phyloP scores from a whole-genome alignment of 2,113 vertebrate genomes.

The Nipponia nippon region DNA sequence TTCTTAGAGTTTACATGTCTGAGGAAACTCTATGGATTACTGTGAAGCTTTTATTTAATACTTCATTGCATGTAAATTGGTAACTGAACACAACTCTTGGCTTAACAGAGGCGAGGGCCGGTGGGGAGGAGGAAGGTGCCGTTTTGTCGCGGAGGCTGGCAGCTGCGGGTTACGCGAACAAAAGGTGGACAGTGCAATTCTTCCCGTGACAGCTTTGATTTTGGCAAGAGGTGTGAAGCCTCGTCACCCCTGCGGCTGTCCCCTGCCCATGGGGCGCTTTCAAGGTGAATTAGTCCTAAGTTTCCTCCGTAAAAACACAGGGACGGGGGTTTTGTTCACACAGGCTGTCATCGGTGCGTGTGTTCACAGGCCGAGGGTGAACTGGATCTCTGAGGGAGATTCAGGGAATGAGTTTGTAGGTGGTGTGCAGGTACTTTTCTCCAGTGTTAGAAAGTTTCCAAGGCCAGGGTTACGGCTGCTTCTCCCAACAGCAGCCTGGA shows the following conservation, averaged over 20 bases:
- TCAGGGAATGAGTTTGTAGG: background rate
- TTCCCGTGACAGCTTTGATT: background rate
- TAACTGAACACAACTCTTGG: background rate
- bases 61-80: background rate
- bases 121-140: background rate
- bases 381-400: background rate
- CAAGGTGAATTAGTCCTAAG: too few species aligned
- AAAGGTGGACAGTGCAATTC: background rate
- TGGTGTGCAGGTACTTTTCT: background rate
- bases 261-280: background rate
- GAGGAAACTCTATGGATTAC: conserved; percentile 8
- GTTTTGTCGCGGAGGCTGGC: background rate
- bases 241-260: background rate
- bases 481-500: background rate
- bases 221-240: background rate
- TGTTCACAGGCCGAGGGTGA: background rate
- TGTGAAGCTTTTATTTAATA: conserved; percentile 47
- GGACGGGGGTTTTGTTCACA: background rate
- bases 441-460: background rate
- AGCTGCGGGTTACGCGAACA: background rate
- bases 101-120: background rate
- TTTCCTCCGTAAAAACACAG: background rate
- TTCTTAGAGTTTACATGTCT: background rate
- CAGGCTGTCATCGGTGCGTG: rapidly evolving
- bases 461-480: background rate